Percentiles rank a stretch among this genome's conserved stretches.
Evolutionary conservation across 2,797 vertebrate species (phyloP).

Genomic region (Anguilla pacifica): DNA sequence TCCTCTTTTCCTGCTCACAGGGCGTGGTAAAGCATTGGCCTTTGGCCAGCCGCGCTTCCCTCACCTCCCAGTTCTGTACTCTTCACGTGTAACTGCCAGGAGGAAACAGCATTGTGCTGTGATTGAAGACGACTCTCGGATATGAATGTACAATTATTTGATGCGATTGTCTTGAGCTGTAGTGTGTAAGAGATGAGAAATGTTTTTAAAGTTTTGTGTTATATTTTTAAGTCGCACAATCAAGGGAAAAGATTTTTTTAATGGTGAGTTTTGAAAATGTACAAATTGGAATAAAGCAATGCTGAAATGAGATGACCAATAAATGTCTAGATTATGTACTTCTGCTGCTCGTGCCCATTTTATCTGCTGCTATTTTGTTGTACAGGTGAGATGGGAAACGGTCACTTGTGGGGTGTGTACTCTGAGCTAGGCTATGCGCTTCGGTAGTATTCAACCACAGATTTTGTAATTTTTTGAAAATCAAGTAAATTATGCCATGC

Average conservation of each 20-base stretch:
- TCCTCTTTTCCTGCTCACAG: background rate
- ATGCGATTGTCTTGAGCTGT: constrained; percentile 1
- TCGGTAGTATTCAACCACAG: background rate
- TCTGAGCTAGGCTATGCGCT: too few species aligned
- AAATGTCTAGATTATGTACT: constrained; percentile 27
- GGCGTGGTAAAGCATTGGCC: background rate
- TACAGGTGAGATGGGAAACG: background rate
- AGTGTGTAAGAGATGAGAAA: background rate
- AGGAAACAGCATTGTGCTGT: background rate
- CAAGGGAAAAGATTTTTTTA: constrained; percentile 3
- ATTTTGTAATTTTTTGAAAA: background rate
- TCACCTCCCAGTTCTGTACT: constrained; percentile 2
- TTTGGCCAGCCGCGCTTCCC: background rate
- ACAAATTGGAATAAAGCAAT: background rate
- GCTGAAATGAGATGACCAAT: constrained; percentile 22
- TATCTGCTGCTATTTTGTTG: background rate
- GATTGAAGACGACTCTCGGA: constrained; percentile 9
- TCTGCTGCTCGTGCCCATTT: background rate
- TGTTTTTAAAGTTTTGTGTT: constrained; percentile 17
- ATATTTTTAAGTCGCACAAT: background rate
- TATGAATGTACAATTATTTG: constrained; percentile 16
- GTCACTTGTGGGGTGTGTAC: background rate
- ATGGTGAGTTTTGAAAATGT: constrained; percentile 13
- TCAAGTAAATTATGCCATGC: background rate
- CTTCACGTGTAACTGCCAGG: background rate